These are phyloP conservation scores for Antigone vipio DNA, from an alignment of 2,113 vertebrate species.

Conservation along the genomic window DNA sequence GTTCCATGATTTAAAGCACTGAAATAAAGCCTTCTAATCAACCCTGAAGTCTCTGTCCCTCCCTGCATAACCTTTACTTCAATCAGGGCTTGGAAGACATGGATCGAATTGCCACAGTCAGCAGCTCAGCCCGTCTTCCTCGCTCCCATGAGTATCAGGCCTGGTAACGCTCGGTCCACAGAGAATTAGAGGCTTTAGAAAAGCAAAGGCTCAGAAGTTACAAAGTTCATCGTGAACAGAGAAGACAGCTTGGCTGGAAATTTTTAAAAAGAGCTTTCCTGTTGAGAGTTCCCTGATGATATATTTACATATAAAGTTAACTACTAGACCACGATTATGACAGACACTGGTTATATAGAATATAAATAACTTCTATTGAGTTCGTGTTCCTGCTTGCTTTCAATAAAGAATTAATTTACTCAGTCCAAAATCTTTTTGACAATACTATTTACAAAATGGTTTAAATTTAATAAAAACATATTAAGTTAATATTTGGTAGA, in stretches of 20 bases:
- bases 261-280: background rate
- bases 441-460: background rate
- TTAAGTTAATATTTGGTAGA: constrained; percentile 1
- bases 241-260: background rate
- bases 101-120: background rate
- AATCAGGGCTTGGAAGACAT: background rate
- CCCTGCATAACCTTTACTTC: background rate
- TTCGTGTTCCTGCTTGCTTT: background rate
- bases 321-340: background rate
- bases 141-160: background rate
- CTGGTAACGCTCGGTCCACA: background rate
- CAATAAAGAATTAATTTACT: background rate
- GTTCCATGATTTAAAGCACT: background rate
- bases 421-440: background rate
- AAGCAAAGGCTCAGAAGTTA: background rate
- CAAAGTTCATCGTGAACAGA: background rate
- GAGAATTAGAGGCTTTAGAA: background rate
- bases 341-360: background rate
- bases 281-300: background rate
- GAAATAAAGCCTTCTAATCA: background rate
- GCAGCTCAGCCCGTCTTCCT: background rate
- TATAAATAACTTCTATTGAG: background rate
- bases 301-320: background rate
- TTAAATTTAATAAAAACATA: background rate
- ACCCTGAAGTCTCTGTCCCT: background rate